These are phyloP conservation scores for Lepas anatifera DNA, from an alignment of 2,888 invertebrate species.

Conservation along the genomic window DNA sequence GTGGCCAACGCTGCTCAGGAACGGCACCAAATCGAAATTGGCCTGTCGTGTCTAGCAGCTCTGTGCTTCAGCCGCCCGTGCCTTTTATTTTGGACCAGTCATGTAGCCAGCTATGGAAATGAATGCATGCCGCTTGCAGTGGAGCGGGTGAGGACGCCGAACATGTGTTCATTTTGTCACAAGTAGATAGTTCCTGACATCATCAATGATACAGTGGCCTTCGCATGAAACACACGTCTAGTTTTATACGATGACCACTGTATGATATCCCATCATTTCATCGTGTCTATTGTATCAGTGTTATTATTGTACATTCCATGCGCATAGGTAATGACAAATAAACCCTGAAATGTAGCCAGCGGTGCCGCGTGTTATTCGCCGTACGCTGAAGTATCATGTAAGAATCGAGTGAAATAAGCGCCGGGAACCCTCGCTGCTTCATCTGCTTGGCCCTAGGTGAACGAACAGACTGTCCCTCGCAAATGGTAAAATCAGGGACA, in stretches of 20 bases:
- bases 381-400: too few relatives aligned
- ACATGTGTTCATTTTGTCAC: neutral
- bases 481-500: too few relatives aligned
- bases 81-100: too few relatives aligned
- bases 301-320: slow-evolving; percentile 3
- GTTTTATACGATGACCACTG: neutral
- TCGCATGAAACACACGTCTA: neutral
- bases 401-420: too few relatives aligned
- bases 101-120: too few relatives aligned
- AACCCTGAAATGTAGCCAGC: neutral
- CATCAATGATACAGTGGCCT: neutral
- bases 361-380: too few relatives aligned
- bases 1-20: neutral
- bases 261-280: neutral
- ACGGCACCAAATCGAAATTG: neutral
- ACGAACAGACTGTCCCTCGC: too few relatives aligned
- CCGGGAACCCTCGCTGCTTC: too few relatives aligned
- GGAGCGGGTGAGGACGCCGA: neutral
- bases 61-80: neutral
- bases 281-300: slow-evolving; percentile 1
- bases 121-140: too few relatives aligned
- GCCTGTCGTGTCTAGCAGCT: neutral
- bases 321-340: neutral
- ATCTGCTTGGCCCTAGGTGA: too few relatives aligned
- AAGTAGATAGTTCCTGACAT: neutral